A percentile compares a stretch with the other conserved stretches of the same genome.
These are phyloP conservation scores for Tachina lurida DNA, from an alignment of 2,888 invertebrate genomes.

Conservation along the genomic window DNA sequence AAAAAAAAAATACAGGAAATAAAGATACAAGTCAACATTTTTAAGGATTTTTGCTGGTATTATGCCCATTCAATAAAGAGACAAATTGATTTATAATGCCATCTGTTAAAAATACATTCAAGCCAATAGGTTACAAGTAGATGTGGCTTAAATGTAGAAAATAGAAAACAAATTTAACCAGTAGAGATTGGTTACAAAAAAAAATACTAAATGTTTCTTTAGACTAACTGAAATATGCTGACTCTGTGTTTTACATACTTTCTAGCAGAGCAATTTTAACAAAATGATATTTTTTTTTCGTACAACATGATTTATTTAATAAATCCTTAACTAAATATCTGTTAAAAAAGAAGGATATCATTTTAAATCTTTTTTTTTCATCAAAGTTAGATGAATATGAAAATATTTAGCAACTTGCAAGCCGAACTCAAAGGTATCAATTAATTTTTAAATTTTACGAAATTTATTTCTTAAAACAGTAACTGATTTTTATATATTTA, in stretches of 20 bases:
- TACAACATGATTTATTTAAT: conserved; percentile 46
- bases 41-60: conserved; percentile 34
- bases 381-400: not conserved
- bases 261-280: conserved; percentile 8
- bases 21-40: conserved; percentile 47
- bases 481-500: too few relatives aligned
- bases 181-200: conserved; percentile 12
- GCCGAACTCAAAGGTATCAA: too few relatives aligned
- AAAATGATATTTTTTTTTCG: conserved; percentile 40
- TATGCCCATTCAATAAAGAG: conserved; percentile 61
- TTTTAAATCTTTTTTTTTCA: not conserved
- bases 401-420: not conserved
- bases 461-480: too few relatives aligned
- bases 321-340: not conserved
- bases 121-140: conserved; percentile 50
- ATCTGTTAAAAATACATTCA: conserved; percentile 49
- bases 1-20: conserved; percentile 2
- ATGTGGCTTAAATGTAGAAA: conserved; percentile 25
- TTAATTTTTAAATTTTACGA: too few relatives aligned
- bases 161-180: not conserved
- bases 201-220: conserved; percentile 27
- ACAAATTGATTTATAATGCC: conserved; percentile 72
- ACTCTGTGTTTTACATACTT: conserved; percentile 12
- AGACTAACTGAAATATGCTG: conserved; percentile 42
- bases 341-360: not conserved